Evolutionary conservation across 2,113 vertebrate genomes (phyloP), one percentile per base, ranked within the genome.

Genomic region (Thryonomys swinderianus): DNA sequence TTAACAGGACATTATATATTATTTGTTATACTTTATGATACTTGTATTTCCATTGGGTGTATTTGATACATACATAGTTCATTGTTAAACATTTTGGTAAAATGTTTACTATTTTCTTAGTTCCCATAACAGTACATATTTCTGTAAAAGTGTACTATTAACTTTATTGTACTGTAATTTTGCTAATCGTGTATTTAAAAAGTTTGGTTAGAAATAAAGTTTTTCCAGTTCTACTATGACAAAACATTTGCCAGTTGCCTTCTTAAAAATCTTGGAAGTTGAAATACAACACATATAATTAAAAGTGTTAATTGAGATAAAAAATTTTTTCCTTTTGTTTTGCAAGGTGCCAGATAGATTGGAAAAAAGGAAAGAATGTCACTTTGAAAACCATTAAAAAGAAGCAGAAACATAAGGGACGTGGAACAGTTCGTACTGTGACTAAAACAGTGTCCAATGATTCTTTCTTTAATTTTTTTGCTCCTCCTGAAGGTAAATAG

Each of bases 341-440:
- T 78, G 85, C 20, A 95, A 99, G 99, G 85, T 99, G 99, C 98
- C 98, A 98, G 59, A 99, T 99, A 97, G 99, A 99, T 96, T 99
- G 99, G 99, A 99, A 99, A 64, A 99, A 99, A 98, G 99, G 99
- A 93, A 99, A 99, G 97, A 99, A 99, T 90, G 99, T 99, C 97
- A 99, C 99, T 95, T 98, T 99, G 98, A 99, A 99, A 99, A 99
- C 99, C 6, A 99, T 99, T 98, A 99, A 99, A 97, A 99, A 99
- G 99, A 99, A 99, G 94, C 99, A 99, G 98, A 99, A 99, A 97
- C 99, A 99, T 98, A 99, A 99, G 99, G 99, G 99, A 20, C 99
- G 99, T 4, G 99, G 99, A 85, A 99, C 99, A 66, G 99, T 99
- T 97, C 98, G 99, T 97, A 99, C 99, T 0, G 99, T 99, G 98